These are phyloP conservation scores for Stichopus chloronotus DNA, from an alignment of 35 echinoderm and acorn worm genomes.

Conservation along the genomic window DNA sequence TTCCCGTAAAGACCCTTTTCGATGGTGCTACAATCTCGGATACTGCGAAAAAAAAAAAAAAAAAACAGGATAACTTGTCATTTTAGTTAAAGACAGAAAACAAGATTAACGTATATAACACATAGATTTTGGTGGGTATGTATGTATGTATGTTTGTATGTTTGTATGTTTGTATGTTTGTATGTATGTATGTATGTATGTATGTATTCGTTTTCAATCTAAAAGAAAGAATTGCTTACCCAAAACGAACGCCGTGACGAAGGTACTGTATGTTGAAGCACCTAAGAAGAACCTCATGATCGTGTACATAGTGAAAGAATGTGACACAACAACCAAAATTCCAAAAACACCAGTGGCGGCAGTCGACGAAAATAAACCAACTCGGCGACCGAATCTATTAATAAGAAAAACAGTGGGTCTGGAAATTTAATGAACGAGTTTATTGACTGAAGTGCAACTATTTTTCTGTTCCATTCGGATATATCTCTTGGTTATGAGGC, in stretches of 20 bases:
- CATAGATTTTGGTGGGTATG: neutral
- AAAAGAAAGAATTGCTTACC: neutral
- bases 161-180: neutral
- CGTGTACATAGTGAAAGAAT: constrained; percentile 44
- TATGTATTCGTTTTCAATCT: neutral
- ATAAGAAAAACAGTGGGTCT: neutral
- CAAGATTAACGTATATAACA: neutral
- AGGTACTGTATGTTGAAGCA: constrained; percentile 37
- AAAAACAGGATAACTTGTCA: too few relatives aligned
- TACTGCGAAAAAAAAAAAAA: constrained; percentile 3
- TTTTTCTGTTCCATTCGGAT: too few relatives aligned
- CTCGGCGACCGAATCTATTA: constrained; percentile 58
- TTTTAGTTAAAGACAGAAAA: too few relatives aligned
- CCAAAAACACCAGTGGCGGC: neutral
- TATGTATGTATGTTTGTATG: neutral
- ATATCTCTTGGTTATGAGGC: too few relatives aligned
- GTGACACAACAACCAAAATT: constrained; percentile 33
- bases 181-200: neutral
- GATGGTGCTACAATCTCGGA: constrained; percentile 38
- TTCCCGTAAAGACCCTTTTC: constrained; percentile 37
- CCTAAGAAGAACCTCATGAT: constrained; percentile 46
- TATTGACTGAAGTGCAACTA: too few relatives aligned
- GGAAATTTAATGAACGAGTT: too few relatives aligned
- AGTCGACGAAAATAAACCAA: constrained; percentile 21
- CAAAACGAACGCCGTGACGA: constrained; percentile 53